phyloP scores from a whole-genome alignment of 2,888 invertebrate species.

The Megamerina dolium region DNA sequence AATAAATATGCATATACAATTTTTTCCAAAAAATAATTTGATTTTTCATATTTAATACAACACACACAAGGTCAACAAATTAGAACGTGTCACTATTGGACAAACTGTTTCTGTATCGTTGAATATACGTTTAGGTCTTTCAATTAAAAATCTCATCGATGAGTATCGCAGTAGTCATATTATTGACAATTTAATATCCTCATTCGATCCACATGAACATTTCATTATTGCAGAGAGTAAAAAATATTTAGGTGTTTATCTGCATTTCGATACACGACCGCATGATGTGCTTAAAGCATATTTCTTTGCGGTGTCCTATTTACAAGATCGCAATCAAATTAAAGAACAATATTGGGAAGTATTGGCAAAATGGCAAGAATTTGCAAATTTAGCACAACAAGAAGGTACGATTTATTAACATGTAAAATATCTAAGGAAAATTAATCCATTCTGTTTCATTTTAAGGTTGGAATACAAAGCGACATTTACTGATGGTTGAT shows the following conservation, averaged over 20 bases:
- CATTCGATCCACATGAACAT: slow-evolving; percentile 48
- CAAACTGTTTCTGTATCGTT: slow-evolving; percentile 50
- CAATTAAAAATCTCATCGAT: slow-evolving; percentile 44
- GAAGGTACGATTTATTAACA: slow-evolving; percentile 40
- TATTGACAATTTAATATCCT: slow-evolving; percentile 47
- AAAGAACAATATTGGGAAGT: slow-evolving; percentile 51
- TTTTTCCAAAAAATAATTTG: not conserved
- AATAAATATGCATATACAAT: not conserved
- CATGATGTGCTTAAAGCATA: slow-evolving; percentile 49
- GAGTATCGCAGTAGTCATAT: slow-evolving; percentile 45
- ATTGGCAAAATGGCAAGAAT: slow-evolving; percentile 52
- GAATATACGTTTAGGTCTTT: slow-evolving; percentile 43
- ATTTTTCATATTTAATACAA: not conserved
- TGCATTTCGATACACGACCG: slow-evolving; percentile 47
- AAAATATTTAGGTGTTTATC: slow-evolving; percentile 45
- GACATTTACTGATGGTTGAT: slow-evolving; percentile 56
- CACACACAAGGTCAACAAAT: slow-evolving; percentile 52
- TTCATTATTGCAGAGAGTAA: slow-evolving; percentile 48
- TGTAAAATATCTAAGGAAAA: not conserved
- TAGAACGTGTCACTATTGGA: slow-evolving; percentile 65
- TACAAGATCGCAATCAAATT: slow-evolving; percentile 48
- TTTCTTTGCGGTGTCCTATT: slow-evolving; percentile 48
- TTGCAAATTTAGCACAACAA: slow-evolving; percentile 46
- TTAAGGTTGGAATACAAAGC: slow-evolving; percentile 57
- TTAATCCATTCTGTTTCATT: slow-evolving; percentile 8